Conservation (phyloP, 1,140 invertebrate genomes). For the Atopsyche davidsoni region DNA sequence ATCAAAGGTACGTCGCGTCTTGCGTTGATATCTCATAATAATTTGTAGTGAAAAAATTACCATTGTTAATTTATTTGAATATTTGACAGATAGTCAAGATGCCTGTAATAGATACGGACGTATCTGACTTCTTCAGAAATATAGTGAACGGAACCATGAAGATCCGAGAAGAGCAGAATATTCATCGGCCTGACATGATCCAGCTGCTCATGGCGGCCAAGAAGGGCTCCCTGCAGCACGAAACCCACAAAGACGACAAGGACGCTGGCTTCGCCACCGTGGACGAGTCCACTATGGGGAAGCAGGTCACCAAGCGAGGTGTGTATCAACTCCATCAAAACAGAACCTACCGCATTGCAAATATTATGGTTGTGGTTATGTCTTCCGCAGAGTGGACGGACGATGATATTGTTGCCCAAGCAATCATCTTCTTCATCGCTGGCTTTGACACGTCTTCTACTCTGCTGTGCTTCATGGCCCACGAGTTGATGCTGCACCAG, state of each 20-base stretch:
- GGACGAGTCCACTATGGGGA: slow-evolving; percentile 31
- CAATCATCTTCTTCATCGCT: slow-evolving; percentile 45
- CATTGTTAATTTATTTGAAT: too few relatives aligned
- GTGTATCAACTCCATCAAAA: too few relatives aligned
- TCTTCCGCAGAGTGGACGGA: slow-evolving; percentile 22
- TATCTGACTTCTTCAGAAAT: slow-evolving; percentile 29
- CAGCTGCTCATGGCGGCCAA: slow-evolving; percentile 36
- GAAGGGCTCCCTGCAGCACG: slow-evolving; percentile 28
- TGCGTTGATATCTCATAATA: too few relatives aligned
- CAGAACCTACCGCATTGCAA: too few relatives aligned
- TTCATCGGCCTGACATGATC: slow-evolving; percentile 34
- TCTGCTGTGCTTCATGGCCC: slow-evolving; percentile 33
- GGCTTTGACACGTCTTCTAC: slow-evolving; percentile 36
- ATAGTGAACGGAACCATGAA: slow-evolving; percentile 30
- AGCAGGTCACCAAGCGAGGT: slow-evolving; percentile 15
- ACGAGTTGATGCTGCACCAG: slow-evolving; percentile 49
- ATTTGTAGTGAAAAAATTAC: too few relatives aligned
- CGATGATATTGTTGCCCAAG: slow-evolving; percentile 39
- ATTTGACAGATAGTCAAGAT: slow-evolving; percentile 7
- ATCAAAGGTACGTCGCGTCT: slow-evolving; percentile 2
- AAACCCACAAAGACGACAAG: slow-evolving; percentile 30
- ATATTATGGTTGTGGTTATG: too few relatives aligned
- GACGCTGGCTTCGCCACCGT: slow-evolving; percentile 35
- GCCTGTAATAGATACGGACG: not conserved
- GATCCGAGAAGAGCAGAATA: slow-evolving; percentile 28